Conservation (phyloP, 2,888 invertebrate species). For the Netelia melanura region DNA sequence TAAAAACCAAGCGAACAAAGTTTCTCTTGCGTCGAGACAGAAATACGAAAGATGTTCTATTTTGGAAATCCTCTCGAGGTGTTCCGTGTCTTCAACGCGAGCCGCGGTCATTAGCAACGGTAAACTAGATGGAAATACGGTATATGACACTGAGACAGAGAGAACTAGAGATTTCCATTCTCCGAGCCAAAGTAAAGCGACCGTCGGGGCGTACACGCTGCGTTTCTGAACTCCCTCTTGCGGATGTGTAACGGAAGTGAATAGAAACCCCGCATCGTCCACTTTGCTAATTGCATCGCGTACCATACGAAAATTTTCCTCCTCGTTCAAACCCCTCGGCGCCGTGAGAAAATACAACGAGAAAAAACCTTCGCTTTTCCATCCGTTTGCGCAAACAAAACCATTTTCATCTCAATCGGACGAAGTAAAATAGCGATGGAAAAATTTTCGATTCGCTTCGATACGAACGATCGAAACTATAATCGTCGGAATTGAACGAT, state of each 20-base stretch:
- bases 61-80: not conserved
- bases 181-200: slow-evolving; percentile 19
- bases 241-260: slow-evolving; percentile 71
- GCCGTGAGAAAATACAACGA: slow-evolving; percentile 8
- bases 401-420: no score
- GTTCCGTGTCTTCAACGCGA: slow-evolving; percentile 7
- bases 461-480: no score
- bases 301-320: slow-evolving; percentile 49
- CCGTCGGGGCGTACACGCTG: not conserved
- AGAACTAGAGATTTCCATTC: slow-evolving; percentile 41
- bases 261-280: slow-evolving; percentile 60
- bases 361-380: not conserved
- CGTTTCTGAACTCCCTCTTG: slow-evolving; percentile 30
- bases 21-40: slow-evolving; percentile 9
- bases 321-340: slow-evolving; percentile 3
- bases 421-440: no score
- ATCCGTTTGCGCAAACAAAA: not conserved
- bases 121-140: slow-evolving; percentile 22
- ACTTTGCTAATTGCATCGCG: slow-evolving; percentile 76
- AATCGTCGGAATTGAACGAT: no score
- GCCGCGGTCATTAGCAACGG: slow-evolving; percentile 23
- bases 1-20: slow-evolving; percentile 18
- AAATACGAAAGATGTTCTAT: slow-evolving; percentile 17
- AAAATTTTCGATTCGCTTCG: no score
- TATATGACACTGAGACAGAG: not conserved